phyloP scores from a whole-genome alignment of 2,797 vertebrate genomes.

The Heliangelus exortis region DNA sequence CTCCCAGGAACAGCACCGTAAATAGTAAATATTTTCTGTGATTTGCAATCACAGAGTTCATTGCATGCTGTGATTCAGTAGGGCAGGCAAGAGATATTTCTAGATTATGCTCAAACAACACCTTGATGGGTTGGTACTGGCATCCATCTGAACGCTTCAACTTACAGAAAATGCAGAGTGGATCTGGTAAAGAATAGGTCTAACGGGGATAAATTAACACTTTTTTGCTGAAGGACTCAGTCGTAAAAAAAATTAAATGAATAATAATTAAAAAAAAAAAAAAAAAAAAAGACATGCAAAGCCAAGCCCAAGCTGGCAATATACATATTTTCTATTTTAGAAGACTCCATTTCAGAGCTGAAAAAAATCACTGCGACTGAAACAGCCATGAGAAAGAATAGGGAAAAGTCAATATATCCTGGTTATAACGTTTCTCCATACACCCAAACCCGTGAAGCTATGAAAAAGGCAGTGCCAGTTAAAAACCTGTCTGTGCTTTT shows the following conservation, averaged over 20 bases:
- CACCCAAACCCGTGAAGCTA: background rate
- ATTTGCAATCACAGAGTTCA: constrained; percentile 54
- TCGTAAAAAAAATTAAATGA: background rate
- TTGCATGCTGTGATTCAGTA: constrained; percentile 27
- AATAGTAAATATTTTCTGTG: constrained; percentile 68
- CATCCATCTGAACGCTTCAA: background rate
- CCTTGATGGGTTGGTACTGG: background rate
- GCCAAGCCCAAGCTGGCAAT: background rate
- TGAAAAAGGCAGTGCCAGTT: background rate
- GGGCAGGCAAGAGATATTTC: constrained; percentile 50
- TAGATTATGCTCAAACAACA: constrained; percentile 29
- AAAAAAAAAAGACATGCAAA: background rate
- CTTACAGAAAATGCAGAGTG: accelerated
- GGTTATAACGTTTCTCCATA: background rate
- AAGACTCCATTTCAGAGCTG: background rate
- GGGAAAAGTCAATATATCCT: accelerated
- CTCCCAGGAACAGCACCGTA: constrained; percentile 57
- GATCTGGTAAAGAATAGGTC: background rate
- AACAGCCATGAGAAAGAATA: background rate
- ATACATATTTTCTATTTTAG: accelerated
- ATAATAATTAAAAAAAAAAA: background rate
- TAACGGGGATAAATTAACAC: background rate
- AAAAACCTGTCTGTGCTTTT: background rate
- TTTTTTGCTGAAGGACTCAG: background rate
- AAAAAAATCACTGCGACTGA: background rate